A percentile compares a stretch with the other conserved stretches of the same genome.
phyloP scores from a whole-genome alignment of 2,113 vertebrate genomes.

The Caretta caretta region DNA sequence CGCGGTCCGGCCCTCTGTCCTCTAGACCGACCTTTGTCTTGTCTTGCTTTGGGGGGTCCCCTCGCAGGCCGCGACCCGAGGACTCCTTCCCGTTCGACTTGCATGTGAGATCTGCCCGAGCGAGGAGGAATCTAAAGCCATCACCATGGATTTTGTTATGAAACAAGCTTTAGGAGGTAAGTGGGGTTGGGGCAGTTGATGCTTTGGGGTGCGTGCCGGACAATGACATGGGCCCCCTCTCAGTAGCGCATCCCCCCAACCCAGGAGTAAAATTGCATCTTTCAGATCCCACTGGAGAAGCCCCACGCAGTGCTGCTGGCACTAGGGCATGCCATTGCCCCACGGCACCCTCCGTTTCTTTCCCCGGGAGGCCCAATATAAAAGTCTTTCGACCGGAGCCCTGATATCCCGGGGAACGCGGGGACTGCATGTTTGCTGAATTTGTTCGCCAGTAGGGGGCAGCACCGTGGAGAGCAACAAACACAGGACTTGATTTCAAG shows the following conservation, averaged over 20 bases:
- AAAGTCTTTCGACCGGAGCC: too few species aligned
- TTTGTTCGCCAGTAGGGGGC: not conserved
- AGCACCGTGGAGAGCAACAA: not conserved
- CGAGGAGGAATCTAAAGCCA: conserved; percentile 83
- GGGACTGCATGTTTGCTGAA: not conserved
- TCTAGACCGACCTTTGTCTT: not conserved
- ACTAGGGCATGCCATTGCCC: too few species aligned
- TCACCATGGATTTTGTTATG: conserved; percentile 96
- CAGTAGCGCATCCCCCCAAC: rapidly evolving
- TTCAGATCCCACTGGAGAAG: not conserved
- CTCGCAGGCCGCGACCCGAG: conserved; percentile 54
- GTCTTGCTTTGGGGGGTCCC: not conserved
- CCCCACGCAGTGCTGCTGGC: not conserved
- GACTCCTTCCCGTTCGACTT: conserved; percentile 69
- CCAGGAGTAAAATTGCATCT: not conserved
- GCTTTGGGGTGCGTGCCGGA: not conserved
- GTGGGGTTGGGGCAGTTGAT: conserved; percentile 27
- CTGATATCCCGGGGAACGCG: not conserved
- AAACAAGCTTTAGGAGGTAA: conserved; percentile 96
- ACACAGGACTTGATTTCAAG: not conserved
- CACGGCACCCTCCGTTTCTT: not conserved
- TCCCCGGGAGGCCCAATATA: too few species aligned
- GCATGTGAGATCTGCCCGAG: conserved; percentile 84
- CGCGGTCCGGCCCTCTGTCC: not conserved
- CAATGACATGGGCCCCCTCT: not conserved